Evolutionary conservation across 2,888 invertebrate species (phyloP).

Genomic region (Hirtodrosophila trivittata): DNA sequence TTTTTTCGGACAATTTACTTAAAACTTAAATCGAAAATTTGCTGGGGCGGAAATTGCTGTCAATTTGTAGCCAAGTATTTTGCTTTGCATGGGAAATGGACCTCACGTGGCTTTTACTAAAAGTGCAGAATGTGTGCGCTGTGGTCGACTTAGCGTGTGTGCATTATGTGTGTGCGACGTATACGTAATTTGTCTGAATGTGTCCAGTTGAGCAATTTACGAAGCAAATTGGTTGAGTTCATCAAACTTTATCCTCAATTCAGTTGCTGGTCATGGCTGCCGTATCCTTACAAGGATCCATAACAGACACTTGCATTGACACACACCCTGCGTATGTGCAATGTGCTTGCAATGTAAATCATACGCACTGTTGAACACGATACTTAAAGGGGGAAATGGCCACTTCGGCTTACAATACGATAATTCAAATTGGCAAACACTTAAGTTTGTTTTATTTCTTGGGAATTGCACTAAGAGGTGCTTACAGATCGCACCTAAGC

Average conservation of each 20-base stretch:
- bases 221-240: too few relatives aligned
- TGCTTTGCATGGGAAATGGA: not conserved
- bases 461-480: too few relatives aligned
- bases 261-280: too few relatives aligned
- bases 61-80: constrained; percentile 46
- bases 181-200: constrained; percentile 2
- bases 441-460: not conserved
- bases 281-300: too few relatives aligned
- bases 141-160: too few relatives aligned
- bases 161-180: constrained; percentile 7
- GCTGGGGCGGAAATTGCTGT: constrained; percentile 67
- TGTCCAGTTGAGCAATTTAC: too few relatives aligned
- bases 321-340: constrained; percentile 62
- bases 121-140: too few relatives aligned
- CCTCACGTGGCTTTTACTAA: not conserved
- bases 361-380: constrained; percentile 60
- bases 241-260: too few relatives aligned
- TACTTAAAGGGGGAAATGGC: too few relatives aligned
- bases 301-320: too few relatives aligned
- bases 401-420: not conserved
- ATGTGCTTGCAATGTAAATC: constrained; percentile 34
- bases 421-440: constrained; percentile 12
- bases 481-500: too few relatives aligned
- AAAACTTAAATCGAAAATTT: constrained; percentile 29
- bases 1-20: constrained; percentile 36